phyloP scores from a whole-genome alignment of 2,797 vertebrate species.

The Spinus pinus region DNA sequence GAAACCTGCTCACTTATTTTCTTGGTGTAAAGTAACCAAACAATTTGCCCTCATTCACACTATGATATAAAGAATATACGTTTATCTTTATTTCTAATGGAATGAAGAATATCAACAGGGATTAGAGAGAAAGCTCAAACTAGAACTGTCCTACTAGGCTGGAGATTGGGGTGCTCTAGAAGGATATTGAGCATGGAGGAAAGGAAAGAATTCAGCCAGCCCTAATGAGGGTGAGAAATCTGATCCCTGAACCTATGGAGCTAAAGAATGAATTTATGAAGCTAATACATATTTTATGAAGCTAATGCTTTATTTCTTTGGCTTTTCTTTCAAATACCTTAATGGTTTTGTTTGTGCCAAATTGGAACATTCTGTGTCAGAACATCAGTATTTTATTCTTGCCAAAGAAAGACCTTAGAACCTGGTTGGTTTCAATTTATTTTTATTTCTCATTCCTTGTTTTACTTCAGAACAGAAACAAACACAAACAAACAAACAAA shows the following conservation, averaged over 20 bases:
- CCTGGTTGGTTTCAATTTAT: not conserved
- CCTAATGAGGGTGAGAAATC: not conserved
- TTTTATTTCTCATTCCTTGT: not conserved
- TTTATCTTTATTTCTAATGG: not conserved
- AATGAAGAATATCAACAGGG: not conserved
- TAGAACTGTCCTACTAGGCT: not conserved
- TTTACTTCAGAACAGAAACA: not conserved
- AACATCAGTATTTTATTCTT: not conserved
- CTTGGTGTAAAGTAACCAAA: not conserved
- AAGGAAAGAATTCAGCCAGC: not conserved
- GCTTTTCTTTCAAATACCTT: slow-evolving; percentile 31
- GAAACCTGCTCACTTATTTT: not conserved
- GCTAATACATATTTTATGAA: not conserved
- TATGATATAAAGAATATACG: not conserved
- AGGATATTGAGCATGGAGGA: not conserved
- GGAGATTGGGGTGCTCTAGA: not conserved
- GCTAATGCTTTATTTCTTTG: slow-evolving; percentile 9
- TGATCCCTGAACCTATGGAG: not conserved
- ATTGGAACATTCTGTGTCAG: slow-evolving; percentile 14
- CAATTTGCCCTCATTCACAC: not conserved
- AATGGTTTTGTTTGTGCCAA: slow-evolving; percentile 28
- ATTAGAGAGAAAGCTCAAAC: not conserved
- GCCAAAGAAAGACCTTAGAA: not conserved
- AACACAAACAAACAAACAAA: not conserved
- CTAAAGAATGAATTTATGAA: not conserved